Evolutionary conservation across 2,113 vertebrate species (phyloP), one percentile per base, ranked within the genome.

Genomic region (Cyphomyrus plagiostoma): DNA sequence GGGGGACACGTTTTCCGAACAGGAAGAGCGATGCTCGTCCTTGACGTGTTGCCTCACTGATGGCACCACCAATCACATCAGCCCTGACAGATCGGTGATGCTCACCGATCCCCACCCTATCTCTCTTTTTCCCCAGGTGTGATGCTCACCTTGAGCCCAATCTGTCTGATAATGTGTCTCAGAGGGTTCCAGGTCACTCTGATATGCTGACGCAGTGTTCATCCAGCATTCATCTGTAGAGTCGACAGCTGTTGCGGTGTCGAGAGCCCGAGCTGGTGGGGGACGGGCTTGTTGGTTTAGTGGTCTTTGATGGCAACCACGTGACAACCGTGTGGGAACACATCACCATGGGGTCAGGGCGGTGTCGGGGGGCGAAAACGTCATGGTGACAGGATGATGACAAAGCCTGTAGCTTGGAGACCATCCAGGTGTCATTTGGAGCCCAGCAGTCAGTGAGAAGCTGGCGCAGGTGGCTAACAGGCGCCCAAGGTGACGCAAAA

Each of bases 61-160:
- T 88, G 92, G 87, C 92, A 91, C 90, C 93, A 92, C 92, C 91
- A 92, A 89, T 91, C 88, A 49, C 93, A 92, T 91, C 92, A 93
- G 93, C 91, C 93, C 62, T 80, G 26, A 89, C 62, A 39, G 88
- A 70, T 30, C 10, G 26, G 26, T 30, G 26, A 70, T 0, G 10
- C 62, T 70, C 62, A 30, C n/a, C 62, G n/a, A 70, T 70, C 10
- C 2, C n/a, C n/a, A 70, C 62, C 62, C 13, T 70, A 70, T 30
- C n/a, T 70, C 70, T 39, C 30, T 49, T 30, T 30, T 48, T 35
- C 17, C 50, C n/a, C 23, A n/a, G 45, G 15, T 48, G 87, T 48
- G 70, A 39, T 70, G 82, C 42, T 42, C 90, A 92, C 88, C 88
- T 91, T 91, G 87, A 90, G 82, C 49, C 89, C 86, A 70, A 23